Evolutionary conservation across 2,113 vertebrate species (phyloP), one percentile per base, ranked within the genome.

Genomic region (Henicopernis longicauda): DNA sequence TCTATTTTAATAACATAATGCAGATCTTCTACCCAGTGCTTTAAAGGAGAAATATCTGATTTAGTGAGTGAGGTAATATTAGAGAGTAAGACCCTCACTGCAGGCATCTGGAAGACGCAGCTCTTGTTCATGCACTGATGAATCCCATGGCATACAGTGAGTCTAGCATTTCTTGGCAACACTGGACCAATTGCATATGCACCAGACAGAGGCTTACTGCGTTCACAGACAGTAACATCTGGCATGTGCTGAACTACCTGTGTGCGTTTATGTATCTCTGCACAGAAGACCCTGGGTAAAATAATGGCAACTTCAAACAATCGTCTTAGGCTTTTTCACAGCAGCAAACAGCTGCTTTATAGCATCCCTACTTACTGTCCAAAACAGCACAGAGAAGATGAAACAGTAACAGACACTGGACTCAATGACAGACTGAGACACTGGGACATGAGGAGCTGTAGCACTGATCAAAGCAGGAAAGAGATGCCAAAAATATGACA

Each of bases 111-210:
- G 54, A 90, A n/a, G 66, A 20, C 59, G 12, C 45, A 83, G 52
- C 32, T 91, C 23, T 67, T 82, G 26, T 11, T 90, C 17, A n/a
- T 3, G 34, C n/a, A 61, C 29, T 72, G 47, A 61, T 34, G 47
- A 90, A 57, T 47, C 42, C 79, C 63, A 26, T 6, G 40, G 50
- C n/a, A 80, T 3, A 59, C 0, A 58, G 34, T 3, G 25, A 55
- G 32, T 25, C 13, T 27, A 55, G n/a, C 32, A 65, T 29, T 84
- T 70, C 67, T 21, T 55, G 62, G 42, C 23, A 40, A 49, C 16
- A 6, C 1, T 11, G 57, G 44, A 31, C 26, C 16, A 22, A 47
- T 9, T 13, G 1, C n/a, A 7, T 11, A 18, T 1, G 36, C 50
- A 76, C 14, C 15, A 20, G 62, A 70, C 13, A 47, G 59, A 47